These are phyloP conservation scores for Ophion ventricosus DNA, from an alignment of 2,888 invertebrate species.

Conservation along the genomic window DNA sequence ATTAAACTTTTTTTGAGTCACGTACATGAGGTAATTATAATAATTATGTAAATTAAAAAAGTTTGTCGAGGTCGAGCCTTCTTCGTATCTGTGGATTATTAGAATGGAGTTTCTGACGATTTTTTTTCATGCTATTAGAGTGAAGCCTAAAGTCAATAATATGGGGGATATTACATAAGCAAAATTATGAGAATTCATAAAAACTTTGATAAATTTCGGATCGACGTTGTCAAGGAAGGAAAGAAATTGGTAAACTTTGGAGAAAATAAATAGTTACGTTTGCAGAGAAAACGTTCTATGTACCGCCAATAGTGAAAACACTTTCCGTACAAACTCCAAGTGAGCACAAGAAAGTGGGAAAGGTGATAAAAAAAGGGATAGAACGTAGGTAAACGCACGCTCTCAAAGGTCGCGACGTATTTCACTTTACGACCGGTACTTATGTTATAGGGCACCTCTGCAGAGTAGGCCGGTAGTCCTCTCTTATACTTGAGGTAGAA, in stretches of 20 bases:
- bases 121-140: too few species aligned
- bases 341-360: background rate
- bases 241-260: background rate
- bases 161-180: too few species aligned
- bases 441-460: slow-evolving; percentile 73
- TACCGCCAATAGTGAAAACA: background rate
- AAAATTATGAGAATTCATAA: too few species aligned
- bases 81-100: too few species aligned
- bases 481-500: slow-evolving; percentile 35
- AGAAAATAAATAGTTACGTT: background rate
- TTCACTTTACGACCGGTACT: slow-evolving; percentile 79
- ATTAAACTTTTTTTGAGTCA: too few species aligned
- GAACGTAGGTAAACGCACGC: slow-evolving; percentile 43
- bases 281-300: background rate
- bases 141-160: too few species aligned
- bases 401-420: slow-evolving; percentile 71
- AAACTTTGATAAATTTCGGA: too few species aligned
- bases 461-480: slow-evolving; percentile 34
- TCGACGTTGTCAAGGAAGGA: background rate
- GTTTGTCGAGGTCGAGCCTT: too few species aligned
- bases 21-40: too few species aligned
- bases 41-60: too few species aligned
- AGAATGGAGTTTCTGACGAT: too few species aligned
- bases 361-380: slow-evolving; percentile 19
- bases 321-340: slow-evolving; percentile 20